A percentile compares a stretch with the other conserved stretches of the same genome.
phyloP scores from a whole-genome alignment of 1,140 invertebrate species.

The Drosophila athabasca region DNA sequence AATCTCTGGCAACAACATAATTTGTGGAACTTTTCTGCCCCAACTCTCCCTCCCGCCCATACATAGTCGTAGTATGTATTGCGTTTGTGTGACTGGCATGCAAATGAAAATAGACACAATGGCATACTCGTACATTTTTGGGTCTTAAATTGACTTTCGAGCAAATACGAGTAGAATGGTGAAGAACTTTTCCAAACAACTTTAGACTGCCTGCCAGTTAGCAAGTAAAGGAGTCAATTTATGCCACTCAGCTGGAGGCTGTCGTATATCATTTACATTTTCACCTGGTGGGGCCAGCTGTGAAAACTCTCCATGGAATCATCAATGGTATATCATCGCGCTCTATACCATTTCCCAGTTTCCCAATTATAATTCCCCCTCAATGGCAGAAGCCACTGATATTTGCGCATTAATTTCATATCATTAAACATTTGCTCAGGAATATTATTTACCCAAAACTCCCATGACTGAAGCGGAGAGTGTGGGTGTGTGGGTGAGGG shows the following conservation, averaged over 20 bases:
- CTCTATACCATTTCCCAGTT: not conserved
- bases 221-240: slow-evolving; percentile 39
- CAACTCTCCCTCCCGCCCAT: not conserved
- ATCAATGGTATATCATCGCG: slow-evolving; percentile 9
- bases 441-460: slow-evolving; percentile 63
- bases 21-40: slow-evolving; percentile 16
- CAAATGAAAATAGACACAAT: slow-evolving; percentile 55
- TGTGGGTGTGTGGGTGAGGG: not conserved
- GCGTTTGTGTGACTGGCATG: slow-evolving; percentile 42
- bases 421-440: slow-evolving; percentile 66
- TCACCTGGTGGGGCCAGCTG: slow-evolving; percentile 45
- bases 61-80: slow-evolving; percentile 6
- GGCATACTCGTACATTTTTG: slow-evolving; percentile 33
- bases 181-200: slow-evolving; percentile 8
- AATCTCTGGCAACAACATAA: slow-evolving; percentile 51
- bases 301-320: slow-evolving; percentile 40
- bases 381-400: slow-evolving; percentile 48
- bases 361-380: slow-evolving; percentile 36
- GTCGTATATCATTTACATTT: slow-evolving; percentile 55
- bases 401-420: slow-evolving; percentile 76
- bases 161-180: slow-evolving; percentile 36
- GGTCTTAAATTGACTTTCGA: slow-evolving; percentile 55
- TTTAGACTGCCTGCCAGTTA: slow-evolving; percentile 7
- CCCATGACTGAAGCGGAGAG: slow-evolving; percentile 5
- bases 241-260: slow-evolving; percentile 48